A percentile compares a stretch with the other conserved stretches of the same genome.
These are phyloP conservation scores for Neomonachus schauinslandi DNA, from an alignment of 2,113 vertebrate species.

Conservation along the genomic window DNA sequence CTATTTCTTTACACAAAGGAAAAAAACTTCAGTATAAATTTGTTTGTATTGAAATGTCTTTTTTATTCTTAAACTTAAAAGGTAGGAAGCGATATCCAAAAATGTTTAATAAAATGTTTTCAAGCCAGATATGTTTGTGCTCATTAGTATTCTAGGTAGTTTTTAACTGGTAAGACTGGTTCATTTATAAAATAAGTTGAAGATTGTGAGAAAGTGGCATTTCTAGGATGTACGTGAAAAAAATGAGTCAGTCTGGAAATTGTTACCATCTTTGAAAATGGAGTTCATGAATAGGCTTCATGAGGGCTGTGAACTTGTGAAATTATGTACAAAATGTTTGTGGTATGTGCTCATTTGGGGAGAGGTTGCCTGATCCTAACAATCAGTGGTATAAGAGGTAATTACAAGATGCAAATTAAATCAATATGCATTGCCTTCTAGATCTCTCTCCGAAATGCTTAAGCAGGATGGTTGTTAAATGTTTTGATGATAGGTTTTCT, in stretches of 20 bases:
- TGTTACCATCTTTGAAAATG: constrained; percentile 50
- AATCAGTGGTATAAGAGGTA: not conserved
- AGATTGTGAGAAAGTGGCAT: not conserved
- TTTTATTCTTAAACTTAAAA: constrained; percentile 62
- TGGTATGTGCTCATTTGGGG: not conserved
- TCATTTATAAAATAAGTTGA: constrained; percentile 7
- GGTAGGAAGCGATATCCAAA: constrained; percentile 6
- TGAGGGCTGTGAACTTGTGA: not conserved
- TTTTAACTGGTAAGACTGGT: constrained; percentile 5
- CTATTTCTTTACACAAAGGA: constrained; percentile 55
- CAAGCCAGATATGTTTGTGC: constrained; percentile 8
- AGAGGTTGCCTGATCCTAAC: not conserved
- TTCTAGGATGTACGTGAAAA: constrained; percentile 1
- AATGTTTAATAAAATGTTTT: constrained; percentile 64
- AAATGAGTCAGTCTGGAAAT: constrained; percentile 18
- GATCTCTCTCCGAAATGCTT: not conserved
- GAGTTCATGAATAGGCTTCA: not conserved
- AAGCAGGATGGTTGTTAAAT: not conserved
- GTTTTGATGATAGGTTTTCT: not conserved
- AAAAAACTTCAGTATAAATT: not conserved
- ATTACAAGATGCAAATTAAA: not conserved
- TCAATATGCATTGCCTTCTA: not conserved
- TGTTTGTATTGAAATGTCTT: constrained; percentile 58
- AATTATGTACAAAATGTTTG: not conserved
- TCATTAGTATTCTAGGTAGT: not conserved